These are phyloP conservation scores for Nephila pilipes DNA, from an alignment of 1,140 invertebrate genomes.

Conservation along the genomic window DNA sequence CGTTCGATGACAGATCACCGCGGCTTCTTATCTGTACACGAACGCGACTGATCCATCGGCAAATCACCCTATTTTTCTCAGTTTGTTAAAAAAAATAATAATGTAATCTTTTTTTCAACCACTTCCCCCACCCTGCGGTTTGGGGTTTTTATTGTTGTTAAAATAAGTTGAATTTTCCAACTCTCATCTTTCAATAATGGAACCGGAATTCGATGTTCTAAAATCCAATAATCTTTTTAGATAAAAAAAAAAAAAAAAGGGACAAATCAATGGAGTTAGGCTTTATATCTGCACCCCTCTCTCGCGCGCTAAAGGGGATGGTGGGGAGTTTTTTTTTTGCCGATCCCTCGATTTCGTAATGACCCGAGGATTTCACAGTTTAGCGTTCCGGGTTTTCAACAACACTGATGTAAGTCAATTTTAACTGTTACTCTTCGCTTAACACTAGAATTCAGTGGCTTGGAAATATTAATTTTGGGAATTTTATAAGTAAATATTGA, in stretches of 20 bases:
- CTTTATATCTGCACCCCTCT: constrained; percentile 11
- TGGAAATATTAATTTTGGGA: too few species aligned
- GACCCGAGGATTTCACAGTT: constrained; percentile 7
- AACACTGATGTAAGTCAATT: too few species aligned
- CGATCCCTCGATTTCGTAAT: constrained; percentile 18
- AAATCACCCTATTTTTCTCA: not conserved
- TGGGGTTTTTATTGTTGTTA: constrained; percentile 10
- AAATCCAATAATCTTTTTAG: constrained; percentile 70
- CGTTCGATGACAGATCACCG: constrained; percentile 42
- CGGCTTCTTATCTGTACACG: not conserved
- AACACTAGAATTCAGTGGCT: not conserved
- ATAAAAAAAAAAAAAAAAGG: constrained; percentile 44
- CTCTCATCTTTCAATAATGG: constrained; percentile 50
- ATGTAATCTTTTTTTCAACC: constrained; percentile 40
- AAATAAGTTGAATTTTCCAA: constrained; percentile 70
- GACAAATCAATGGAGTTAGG: constrained; percentile 41
- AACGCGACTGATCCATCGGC: not conserved
- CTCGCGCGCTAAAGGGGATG: not conserved
- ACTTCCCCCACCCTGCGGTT: constrained; percentile 4
- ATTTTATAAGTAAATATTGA: too few species aligned
- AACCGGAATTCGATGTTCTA: constrained; percentile 68
- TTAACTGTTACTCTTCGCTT: constrained; percentile 1
- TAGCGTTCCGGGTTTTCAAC: not conserved
- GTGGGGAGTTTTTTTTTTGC: too few species aligned
- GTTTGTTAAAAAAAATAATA: not conserved